Conservation (phyloP, 1,140 invertebrate species). For the Frieseomelitta varia region DNA sequence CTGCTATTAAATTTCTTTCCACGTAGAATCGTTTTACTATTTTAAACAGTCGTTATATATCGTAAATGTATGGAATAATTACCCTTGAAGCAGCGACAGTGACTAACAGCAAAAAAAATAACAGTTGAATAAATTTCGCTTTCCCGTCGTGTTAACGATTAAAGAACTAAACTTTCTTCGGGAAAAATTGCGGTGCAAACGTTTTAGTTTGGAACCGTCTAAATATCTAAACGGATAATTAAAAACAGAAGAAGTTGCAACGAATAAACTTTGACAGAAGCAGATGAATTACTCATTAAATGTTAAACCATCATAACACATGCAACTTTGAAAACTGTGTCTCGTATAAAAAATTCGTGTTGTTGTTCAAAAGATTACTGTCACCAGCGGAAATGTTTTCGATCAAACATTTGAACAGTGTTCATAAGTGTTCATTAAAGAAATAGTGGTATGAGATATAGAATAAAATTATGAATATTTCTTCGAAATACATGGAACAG, state of each 20-base stretch:
- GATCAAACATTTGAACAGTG: too few species aligned
- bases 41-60: neutral
- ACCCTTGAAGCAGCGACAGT: neutral
- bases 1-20: neutral
- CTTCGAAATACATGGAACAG: too few species aligned
- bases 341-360: neutral
- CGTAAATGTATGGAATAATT: neutral
- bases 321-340: too few species aligned
- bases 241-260: neutral
- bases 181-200: neutral
- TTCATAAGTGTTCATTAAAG: too few species aligned
- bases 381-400: too few species aligned
- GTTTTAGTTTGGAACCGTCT: neutral
- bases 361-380: too few species aligned
- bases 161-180: neutral
- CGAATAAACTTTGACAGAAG: neutral
- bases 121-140: neutral
- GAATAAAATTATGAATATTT: too few species aligned
- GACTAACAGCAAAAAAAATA: neutral
- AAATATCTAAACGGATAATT: neutral
- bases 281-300: neutral
- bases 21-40: neutral
- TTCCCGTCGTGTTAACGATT: neutral
- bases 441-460: too few species aligned
- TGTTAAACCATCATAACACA: too few species aligned